Evolutionary conservation across 2,888 invertebrate genomes (phyloP), one percentile per base, ranked within the genome.

Genomic region (Drosophila antonietae): DNA sequence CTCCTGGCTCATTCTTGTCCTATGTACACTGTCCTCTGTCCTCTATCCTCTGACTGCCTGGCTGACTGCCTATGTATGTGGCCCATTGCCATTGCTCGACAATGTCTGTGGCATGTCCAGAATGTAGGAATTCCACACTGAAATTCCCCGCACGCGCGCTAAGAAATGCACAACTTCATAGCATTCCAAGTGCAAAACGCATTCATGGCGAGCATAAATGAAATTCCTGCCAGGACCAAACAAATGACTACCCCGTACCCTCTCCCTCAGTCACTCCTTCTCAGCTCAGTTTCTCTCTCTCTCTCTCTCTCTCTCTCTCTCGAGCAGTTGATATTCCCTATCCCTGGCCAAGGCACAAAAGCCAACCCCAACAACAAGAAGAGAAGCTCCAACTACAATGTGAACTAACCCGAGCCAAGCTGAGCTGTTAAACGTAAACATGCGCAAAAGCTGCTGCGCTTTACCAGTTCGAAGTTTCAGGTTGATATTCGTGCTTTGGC

Each of bases 151-250:
- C 81, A 88, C 88, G 89, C 89, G 88, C 85, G 71, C 75, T 76
- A 88, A 85, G 86, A 89, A 88, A 88, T 88, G 88, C 88, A 88
- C 87, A 89, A 88, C 87, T 88, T 76, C 77, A 87, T 80, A 73
- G 85, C 78, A 88, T 89, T 81, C 89, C 87, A 78, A 80, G 85
- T 78, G 76, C 76, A 86, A 78, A 76, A 88, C 84, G 81, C 85
- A 86, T 80, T 82, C 79, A 82, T 78, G 81, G 83, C 77, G 72
- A 72, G 80, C 85, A 89, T 88, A 85, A 85, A 88, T 88, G 83
- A 85, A 87, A 87, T 87, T 78, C 81, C 88, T 76, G 66, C 47
- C 56, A 63, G 69, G 64, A 62, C 63, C 74, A 72, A 76, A 66
- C 77, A 76, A 72, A 78, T 70, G 78, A 72, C 51, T 71, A 23